Conservation (phyloP, 2,888 invertebrate species). For the Platycheirus albimanus region DNA sequence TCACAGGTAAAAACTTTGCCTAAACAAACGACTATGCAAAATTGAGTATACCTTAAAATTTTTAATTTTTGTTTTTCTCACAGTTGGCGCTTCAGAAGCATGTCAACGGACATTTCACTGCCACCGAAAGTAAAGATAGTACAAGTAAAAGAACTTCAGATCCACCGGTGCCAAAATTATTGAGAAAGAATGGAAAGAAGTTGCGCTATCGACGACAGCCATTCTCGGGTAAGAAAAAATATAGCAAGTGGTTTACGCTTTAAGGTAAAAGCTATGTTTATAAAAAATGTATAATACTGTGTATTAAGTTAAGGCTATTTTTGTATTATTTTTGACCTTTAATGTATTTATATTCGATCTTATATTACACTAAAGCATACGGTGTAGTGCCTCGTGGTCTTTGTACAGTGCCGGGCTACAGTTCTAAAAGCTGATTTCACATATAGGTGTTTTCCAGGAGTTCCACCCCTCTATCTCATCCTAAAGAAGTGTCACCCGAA, state of each 20-base stretch:
- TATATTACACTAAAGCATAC: too few species aligned
- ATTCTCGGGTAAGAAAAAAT: conserved; percentile 89
- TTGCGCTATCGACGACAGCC: conserved; percentile 93
- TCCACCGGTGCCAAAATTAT: conserved; percentile 89
- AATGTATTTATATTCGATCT: too few species aligned
- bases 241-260: background rate
- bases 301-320: too few species aligned
- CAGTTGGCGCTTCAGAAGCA: conserved; percentile 91
- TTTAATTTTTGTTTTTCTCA: conserved; percentile 13
- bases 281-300: too few species aligned
- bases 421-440: too few species aligned
- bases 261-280: background rate
- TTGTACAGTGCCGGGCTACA: too few species aligned
- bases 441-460: too few species aligned
- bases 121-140: conserved; percentile 84
- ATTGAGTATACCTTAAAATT: too few species aligned
- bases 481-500: too few species aligned
- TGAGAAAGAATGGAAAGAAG: conserved; percentile 94
- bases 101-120: conserved; percentile 94
- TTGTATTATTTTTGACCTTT: too few species aligned
- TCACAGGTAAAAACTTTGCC: conserved; percentile 87
- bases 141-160: conserved; percentile 88
- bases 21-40: background rate
- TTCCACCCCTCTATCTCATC: too few species aligned
- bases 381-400: too few species aligned